Evolutionary conservation across 2,888 invertebrate genomes (phyloP).

Genomic region (Esperia sulphurella): DNA sequence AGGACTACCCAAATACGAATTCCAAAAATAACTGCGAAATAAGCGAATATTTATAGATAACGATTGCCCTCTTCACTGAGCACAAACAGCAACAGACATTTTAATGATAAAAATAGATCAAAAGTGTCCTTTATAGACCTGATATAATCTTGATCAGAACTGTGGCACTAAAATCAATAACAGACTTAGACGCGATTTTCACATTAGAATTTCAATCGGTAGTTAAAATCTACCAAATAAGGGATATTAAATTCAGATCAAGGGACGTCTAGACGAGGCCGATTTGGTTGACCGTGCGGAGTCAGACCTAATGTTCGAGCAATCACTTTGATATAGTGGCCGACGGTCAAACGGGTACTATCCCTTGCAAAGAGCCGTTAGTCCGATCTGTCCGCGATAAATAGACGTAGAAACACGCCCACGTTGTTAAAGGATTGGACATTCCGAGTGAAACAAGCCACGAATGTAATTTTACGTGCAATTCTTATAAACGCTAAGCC

Average conservation of each 20-base stretch:
- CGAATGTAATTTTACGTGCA: constrained; percentile 8
- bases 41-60: background rate
- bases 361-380: constrained; percentile 34
- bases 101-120: too few relatives aligned
- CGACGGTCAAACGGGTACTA: constrained; percentile 40
- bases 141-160: too few relatives aligned
- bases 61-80: too few relatives aligned
- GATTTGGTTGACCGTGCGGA: constrained; percentile 35
- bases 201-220: background rate
- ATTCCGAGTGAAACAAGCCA: constrained; percentile 25
- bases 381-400: constrained; percentile 43
- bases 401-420: constrained; percentile 33
- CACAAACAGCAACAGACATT: too few relatives aligned
- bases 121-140: too few relatives aligned
- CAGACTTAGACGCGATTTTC: background rate
- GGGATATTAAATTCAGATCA: constrained; percentile 3
- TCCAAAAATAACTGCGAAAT: constrained; percentile 39
- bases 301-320: constrained; percentile 49
- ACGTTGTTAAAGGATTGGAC: constrained; percentile 34
- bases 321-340: constrained; percentile 54
- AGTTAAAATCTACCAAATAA: background rate
- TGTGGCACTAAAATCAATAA: too few relatives aligned
- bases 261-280: constrained; percentile 44
- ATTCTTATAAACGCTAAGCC: constrained; percentile 8
- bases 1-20: constrained; percentile 49